These are phyloP conservation scores for Tinea pellionella DNA, from an alignment of 2,888 invertebrate species.

Conservation along the genomic window DNA sequence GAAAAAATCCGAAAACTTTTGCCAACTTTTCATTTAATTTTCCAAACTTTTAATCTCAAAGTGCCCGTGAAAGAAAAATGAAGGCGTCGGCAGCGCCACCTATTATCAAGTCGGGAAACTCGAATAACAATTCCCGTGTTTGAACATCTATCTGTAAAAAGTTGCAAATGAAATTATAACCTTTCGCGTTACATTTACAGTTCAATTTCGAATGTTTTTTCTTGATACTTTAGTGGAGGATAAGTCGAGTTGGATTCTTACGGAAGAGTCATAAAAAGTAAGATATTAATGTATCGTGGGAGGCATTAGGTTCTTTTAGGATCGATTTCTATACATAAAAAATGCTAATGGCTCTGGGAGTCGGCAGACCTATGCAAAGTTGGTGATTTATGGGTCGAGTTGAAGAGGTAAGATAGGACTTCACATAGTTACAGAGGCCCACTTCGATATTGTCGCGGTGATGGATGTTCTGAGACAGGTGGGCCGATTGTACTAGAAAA, in stretches of 20 bases:
- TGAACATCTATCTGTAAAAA: constrained; percentile 16
- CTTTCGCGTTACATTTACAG: not conserved
- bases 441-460: constrained; percentile 34
- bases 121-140: constrained; percentile 29
- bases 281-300: constrained; percentile 71
- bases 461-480: constrained; percentile 16
- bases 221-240: constrained; percentile 26
- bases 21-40: constrained; percentile 61
- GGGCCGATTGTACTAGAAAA: not conserved
- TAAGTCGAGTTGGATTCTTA: constrained; percentile 48
- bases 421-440: constrained; percentile 17
- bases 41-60: constrained; percentile 69
- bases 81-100: constrained; percentile 61
- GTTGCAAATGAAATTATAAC: not conserved
- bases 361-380: constrained; percentile 27
- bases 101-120: constrained; percentile 59
- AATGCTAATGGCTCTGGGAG: constrained; percentile 61
- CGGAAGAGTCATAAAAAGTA: constrained; percentile 69
- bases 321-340: constrained; percentile 70
- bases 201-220: not conserved
- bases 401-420: constrained; percentile 18
- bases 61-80: constrained; percentile 69
- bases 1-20: constrained; percentile 16
- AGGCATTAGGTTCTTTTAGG: constrained; percentile 64
- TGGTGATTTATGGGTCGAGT: constrained; percentile 59